Evolutionary conservation across 2,113 vertebrate species (phyloP).

Genomic region (Cyanocitta stelleri): DNA sequence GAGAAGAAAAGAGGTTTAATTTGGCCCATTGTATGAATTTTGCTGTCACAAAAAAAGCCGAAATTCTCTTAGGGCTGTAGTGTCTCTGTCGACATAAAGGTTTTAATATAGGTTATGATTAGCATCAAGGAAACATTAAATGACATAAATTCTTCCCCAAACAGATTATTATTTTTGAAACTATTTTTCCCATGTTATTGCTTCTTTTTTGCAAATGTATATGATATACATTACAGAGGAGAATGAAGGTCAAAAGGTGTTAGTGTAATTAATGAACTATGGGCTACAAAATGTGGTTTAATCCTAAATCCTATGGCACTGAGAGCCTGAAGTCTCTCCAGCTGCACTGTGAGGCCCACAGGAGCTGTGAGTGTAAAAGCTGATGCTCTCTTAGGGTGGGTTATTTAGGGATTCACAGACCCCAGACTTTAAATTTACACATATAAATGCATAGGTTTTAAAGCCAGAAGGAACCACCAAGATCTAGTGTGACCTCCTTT

Average conservation of each 20-base stretch:
- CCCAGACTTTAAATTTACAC: conserved; percentile 12
- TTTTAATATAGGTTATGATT: not conserved
- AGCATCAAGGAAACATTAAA: not conserved
- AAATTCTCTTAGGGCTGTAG: not conserved
- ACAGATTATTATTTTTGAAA: not conserved
- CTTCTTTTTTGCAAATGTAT: not conserved
- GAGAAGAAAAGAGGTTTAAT: not conserved
- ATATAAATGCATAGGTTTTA: conserved; percentile 50
- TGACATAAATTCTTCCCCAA: not conserved
- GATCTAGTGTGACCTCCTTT: not conserved
- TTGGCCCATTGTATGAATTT: not conserved
- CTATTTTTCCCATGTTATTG: not conserved
- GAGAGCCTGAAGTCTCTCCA: not conserved
- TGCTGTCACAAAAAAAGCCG: not conserved
- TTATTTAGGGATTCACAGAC: not conserved
- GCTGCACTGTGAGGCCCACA: not conserved
- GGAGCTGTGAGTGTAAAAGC: not conserved
- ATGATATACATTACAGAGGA: not conserved
- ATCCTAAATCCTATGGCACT: not conserved
- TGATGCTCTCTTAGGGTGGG: not conserved
- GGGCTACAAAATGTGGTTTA: not conserved
- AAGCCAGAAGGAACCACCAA: conserved; percentile 33
- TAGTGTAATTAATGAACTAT: not conserved
- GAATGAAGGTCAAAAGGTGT: not conserved
- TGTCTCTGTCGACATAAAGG: not conserved